These are phyloP conservation scores for Grammomys surdaster DNA, from an alignment of 2,113 vertebrate species.

Conservation along the genomic window DNA sequence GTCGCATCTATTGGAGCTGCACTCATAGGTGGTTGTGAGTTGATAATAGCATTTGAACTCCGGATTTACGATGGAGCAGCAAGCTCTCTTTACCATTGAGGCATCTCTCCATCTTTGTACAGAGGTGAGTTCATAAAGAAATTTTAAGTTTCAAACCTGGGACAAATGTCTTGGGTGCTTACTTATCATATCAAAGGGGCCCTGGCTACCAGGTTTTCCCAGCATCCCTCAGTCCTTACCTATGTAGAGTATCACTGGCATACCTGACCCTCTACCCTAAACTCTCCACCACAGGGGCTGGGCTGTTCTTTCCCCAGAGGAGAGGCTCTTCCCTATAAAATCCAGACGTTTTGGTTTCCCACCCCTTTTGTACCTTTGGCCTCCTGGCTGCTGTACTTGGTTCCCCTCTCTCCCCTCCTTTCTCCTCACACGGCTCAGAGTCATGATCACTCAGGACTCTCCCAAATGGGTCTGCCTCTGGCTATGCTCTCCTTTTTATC, in stretches of 20 bases:
- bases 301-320: background rate
- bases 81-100: background rate
- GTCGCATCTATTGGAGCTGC: too few species aligned
- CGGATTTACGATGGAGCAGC: background rate
- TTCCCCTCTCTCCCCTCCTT: background rate
- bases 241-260: background rate
- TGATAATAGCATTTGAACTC: background rate
- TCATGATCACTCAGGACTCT: background rate
- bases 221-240: background rate
- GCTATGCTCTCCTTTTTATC: background rate
- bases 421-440: background rate
- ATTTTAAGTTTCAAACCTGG: background rate
- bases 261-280: background rate
- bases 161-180: background rate
- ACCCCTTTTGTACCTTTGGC: background rate
- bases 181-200: background rate
- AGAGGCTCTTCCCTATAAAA: background rate
- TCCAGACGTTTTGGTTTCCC: background rate
- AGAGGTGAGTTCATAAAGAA: constrained; percentile 1
- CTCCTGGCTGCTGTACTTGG: background rate
- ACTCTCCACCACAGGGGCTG: background rate
- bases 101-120: background rate
- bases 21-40: background rate
- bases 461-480: background rate
- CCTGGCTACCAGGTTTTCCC: background rate